Evolutionary conservation across 2,113 vertebrate species (phyloP), one percentile per base, ranked within the genome.

Genomic region (Ramphastos sulfuratus): DNA sequence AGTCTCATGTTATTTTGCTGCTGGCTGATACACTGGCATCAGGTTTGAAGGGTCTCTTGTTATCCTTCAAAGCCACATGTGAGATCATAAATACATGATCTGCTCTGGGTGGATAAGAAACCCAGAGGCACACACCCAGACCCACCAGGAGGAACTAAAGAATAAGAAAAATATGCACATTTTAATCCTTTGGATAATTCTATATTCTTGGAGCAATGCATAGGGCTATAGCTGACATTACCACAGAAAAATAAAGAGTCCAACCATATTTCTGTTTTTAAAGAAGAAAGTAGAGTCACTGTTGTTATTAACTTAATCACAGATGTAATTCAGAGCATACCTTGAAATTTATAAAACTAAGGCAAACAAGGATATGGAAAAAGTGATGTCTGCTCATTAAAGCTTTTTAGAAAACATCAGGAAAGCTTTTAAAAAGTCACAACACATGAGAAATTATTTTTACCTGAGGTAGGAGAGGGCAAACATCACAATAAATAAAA

Each of bases 21-120:
- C 78, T 87, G 84, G 84, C 52, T 88, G 76, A 94, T 78, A 88
- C 59, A 86, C 3, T 74, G 90, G 35, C 79, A 92, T 35, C 73
- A 82, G 46, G 55, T 93, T 81, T 6, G 9, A 96, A 86, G 44
- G 70, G 58, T 35, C 18, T 65, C 81, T 93, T 90, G 44, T 80
- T 84, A 94, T 89, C 75, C 89, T 96, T 94, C 75, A 86, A 92
- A 94, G 83, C 71, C 74, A 89, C 89, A 87, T 52, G 60, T 65
- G 78, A 92, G 71, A 77, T 63, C 58, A 82, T 72, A 93, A 95
- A 91, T 89, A 87, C 74, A 59, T 37, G 39, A 44, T 74, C 33
- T 85, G 37, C 76, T 82, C 75, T 74, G 89, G 58, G 91, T 2
- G 5, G 54, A 82, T 55, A 77, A 74, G 92, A 94, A 91, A 92